Evolutionary conservation across 1,140 invertebrate species (phyloP).

Genomic region (Cydia pomonella): DNA sequence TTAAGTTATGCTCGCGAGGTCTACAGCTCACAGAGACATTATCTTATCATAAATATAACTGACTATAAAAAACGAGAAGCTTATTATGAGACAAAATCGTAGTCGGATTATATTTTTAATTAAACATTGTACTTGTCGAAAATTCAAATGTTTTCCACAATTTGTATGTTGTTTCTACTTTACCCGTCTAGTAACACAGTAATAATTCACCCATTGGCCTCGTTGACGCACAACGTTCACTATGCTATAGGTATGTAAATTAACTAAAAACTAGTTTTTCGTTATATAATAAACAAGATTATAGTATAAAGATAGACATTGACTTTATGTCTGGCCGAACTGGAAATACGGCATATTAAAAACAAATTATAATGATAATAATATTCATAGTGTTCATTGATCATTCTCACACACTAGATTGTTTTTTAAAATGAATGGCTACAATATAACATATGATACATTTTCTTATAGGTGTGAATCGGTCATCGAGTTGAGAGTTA

Average conservation of each 20-base stretch:
- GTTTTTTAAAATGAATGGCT: neutral
- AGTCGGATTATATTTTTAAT: too few species aligned
- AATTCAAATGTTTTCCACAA: too few species aligned
- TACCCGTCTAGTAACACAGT: neutral
- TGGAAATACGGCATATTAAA: neutral
- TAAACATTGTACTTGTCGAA: too few species aligned
- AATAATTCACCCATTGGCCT: neutral
- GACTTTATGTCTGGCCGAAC: neutral
- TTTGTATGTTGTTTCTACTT: too few species aligned
- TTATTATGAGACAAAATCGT: too few species aligned
- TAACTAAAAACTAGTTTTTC: neutral
- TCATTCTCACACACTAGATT: conserved; percentile 11
- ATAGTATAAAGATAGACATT: neutral
- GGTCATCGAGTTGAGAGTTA: too few species aligned
- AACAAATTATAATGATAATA: conserved; percentile 5
- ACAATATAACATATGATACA: neutral
- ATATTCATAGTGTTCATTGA: conserved; percentile 8
- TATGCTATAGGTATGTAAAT: conserved; percentile 2
- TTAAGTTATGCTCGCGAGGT: too few species aligned
- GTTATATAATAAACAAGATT: conserved; percentile 14
- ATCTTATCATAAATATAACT: too few species aligned
- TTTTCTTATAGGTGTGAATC: neutral
- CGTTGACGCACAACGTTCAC: neutral
- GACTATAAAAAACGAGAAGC: too few species aligned
- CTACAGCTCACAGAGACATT: too few species aligned